Evolutionary conservation across 2,888 invertebrate species (phyloP).

Genomic region (Zelleria hepariella): DNA sequence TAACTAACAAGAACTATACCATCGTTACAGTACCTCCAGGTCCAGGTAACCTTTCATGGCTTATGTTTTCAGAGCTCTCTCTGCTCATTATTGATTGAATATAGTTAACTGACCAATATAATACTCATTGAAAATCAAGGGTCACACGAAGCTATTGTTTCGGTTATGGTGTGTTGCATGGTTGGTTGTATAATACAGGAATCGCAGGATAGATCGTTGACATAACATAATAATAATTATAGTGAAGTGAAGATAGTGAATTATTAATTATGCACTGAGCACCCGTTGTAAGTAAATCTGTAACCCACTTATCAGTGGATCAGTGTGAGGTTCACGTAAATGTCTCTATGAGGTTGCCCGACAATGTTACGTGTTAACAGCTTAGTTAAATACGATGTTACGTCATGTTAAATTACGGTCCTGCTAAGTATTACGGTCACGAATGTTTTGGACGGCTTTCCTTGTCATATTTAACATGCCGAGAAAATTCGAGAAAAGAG

Average conservation of each 20-base stretch:
- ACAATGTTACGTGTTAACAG: neutral
- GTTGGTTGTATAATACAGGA: neutral
- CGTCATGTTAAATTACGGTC: neutral
- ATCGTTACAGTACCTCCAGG: too few relatives aligned
- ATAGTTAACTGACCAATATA: neutral
- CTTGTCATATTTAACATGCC: neutral
- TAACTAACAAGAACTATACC: too few relatives aligned
- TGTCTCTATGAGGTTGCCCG: too few relatives aligned
- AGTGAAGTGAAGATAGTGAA: too few relatives aligned
- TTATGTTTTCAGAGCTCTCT: too few relatives aligned
- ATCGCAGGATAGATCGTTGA: neutral
- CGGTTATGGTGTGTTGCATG: slow-evolving; percentile 22
- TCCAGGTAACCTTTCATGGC: too few relatives aligned
- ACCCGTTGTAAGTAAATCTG: too few relatives aligned
- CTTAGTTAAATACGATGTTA: slow-evolving; percentile 8
- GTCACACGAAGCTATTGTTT: slow-evolving; percentile 20
- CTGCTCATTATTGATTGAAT: neutral
- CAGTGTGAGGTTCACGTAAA: too few relatives aligned
- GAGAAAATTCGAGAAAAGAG: neutral
- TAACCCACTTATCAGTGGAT: too few relatives aligned
- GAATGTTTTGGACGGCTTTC: neutral
- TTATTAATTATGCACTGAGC: too few relatives aligned
- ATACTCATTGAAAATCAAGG: neutral
- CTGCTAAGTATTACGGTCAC: neutral
- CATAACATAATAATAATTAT: neutral